Percentiles rank a stretch among this genome's conserved stretches.
Conservation (phyloP, 2,797 vertebrate species). For the Premnoplex brunnescens region DNA sequence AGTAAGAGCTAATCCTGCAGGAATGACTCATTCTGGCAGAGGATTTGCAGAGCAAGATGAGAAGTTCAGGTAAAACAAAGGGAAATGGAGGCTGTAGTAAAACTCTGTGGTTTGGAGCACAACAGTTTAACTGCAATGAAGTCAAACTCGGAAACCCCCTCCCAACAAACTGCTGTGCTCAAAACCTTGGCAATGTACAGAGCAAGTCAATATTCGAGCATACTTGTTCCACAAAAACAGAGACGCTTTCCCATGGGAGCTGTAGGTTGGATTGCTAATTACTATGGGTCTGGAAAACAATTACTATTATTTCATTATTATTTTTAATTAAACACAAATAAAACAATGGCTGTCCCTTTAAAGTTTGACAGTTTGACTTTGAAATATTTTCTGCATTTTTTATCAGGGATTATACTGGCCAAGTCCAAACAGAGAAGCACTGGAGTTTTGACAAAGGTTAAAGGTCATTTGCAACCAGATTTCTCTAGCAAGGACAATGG, state of each 20-base stretch:
- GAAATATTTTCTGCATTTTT: conserved; percentile 52
- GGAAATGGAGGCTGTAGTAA: conserved; percentile 19
- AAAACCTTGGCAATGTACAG: conserved; percentile 4
- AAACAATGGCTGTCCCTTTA: conserved; percentile 31
- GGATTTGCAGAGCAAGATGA: conserved; percentile 57
- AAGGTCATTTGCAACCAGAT: not conserved
- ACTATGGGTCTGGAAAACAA: conserved; percentile 23
- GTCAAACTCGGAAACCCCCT: conserved; percentile 41
- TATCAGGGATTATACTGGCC: not conserved
- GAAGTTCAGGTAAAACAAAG: conserved; percentile 64
- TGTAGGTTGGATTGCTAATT: conserved; percentile 26
- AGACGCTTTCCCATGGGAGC: conserved; percentile 51
- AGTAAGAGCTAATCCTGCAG: conserved; percentile 65
- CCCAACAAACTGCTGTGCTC: conserved; percentile 38
- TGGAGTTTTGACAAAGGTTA: not conserved
- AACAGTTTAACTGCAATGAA: conserved; percentile 36
- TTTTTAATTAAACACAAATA: conserved; percentile 64
- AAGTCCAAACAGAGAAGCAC: conserved; percentile 5
- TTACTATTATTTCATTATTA: conserved; percentile 40
- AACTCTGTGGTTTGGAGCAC: conserved; percentile 41
- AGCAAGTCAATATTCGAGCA: not conserved
- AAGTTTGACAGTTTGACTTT: conserved; percentile 45
- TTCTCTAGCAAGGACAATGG: not conserved
- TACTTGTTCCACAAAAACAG: not conserved
- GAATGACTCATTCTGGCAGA: conserved; percentile 70